Evolutionary conservation across 2,797 vertebrate genomes (phyloP), one percentile per base, ranked within the genome.

Genomic region (Rhyacichthys aspro): DNA sequence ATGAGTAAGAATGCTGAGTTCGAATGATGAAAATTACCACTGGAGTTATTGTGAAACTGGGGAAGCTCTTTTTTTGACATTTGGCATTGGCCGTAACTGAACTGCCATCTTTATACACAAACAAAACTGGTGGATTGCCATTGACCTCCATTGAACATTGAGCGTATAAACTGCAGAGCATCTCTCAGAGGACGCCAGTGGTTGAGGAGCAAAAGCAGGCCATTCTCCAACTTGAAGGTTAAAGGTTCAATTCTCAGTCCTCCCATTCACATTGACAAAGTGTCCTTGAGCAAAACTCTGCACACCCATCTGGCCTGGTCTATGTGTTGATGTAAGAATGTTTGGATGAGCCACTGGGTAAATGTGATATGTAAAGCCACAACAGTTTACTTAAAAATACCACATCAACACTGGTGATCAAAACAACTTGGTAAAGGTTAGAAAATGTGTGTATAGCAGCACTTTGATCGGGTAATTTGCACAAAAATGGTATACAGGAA

Each of bases 11-110:
- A 63, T 43, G 34, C 34, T 34, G 23, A 56, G 33, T 57, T 49
- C 43, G 56, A 43, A 58, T 61, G 60, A 74, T 68, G 49, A 55
- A 62, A 18, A 67, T 64, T 43, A 56, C 56, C 65, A 55, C 34
- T 46, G 53, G 49, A 55, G 54, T 70, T 46, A 57, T 16, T 42
- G 50, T 54, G 34, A 8, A n/a, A 10, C 55, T n/a, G 50, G 16
- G 28, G 8, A 18, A 23, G 12, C 7, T 28, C 23, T 28, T 28
- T 6, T 28, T 1, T 1, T 28, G 23, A 28, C 23, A 28, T 28
- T 28, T 28, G 23, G 1, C 23, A 28, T 28, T 28, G 23, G 23
- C 7, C 23, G 7, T 28, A 28, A 28, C 23, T 28, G 23, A 28
- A 28, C 23, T 28, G 23, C 23, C 23, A 5, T 28, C 23, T 28